phyloP scores from a whole-genome alignment of 2,113 vertebrate genomes.

The Microtus oregoni region DNA sequence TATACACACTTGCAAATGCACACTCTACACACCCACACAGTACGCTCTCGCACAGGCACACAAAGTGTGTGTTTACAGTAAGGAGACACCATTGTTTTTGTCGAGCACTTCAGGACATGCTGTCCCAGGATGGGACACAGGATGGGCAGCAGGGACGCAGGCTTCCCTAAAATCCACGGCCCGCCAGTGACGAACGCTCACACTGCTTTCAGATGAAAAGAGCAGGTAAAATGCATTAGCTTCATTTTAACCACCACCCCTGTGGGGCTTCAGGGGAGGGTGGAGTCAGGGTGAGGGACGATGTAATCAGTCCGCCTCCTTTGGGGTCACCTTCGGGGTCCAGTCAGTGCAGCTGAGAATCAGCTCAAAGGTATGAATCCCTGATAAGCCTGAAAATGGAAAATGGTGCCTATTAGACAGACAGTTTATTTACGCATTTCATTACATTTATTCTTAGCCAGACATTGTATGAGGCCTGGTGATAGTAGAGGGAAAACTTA shows the following conservation, averaged over 20 bases:
- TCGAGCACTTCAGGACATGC: neutral
- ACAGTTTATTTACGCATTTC: neutral
- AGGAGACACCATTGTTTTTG: constrained; percentile 52
- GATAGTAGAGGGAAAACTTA: neutral
- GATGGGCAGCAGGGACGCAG: neutral
- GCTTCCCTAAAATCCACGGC: neutral
- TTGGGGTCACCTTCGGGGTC: neutral
- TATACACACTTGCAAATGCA: neutral
- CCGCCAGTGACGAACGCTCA: neutral
- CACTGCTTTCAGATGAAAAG: neutral
- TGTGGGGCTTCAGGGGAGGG: neutral
- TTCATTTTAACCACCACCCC: neutral
- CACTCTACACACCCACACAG: neutral
- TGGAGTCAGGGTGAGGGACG: neutral
- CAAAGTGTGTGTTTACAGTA: neutral
- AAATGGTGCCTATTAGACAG: neutral
- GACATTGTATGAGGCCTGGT: neutral
- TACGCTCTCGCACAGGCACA: neutral
- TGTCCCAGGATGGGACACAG: neutral
- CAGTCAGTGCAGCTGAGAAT: neutral
- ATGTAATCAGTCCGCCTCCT: neutral
- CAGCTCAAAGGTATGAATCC: neutral
- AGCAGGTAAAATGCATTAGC: neutral
- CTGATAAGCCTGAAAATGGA: neutral
- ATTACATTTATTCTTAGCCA: too few species aligned